Evolutionary conservation across 1,140 invertebrate genomes (phyloP), one percentile per base, ranked within the genome.

Genomic region (Lepidurus packardi): DNA sequence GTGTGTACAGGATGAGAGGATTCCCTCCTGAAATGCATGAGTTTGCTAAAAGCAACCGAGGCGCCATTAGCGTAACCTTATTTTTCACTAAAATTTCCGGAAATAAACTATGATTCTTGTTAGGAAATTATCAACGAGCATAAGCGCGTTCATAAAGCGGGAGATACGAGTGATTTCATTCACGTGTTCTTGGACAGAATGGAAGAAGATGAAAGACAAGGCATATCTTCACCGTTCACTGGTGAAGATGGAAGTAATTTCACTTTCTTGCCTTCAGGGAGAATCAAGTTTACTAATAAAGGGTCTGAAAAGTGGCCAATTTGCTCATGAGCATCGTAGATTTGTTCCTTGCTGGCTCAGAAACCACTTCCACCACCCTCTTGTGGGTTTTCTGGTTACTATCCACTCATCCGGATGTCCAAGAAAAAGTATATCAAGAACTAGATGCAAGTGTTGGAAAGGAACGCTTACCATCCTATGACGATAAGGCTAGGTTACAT

Each of bases 331-430:
- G 9, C 1, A 7, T 21, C 11, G 25, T 82, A 73, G 82, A 82
- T 73, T 82, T 84, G 24, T 82, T 86, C 13, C 77, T 84, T 1
- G 84, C 83, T 41, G 81, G 81, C 34, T 82, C 83, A 34, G 87
- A 88, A 77, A 94, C 92, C 0, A 94, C 92, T 0, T 89, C 91
- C 53, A 90, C 87, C 44, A 89, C 90, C 0, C 82, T 95, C 5
- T 89, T 90, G 79, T 92, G 94, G 85, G 87, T 89, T 1, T 85
- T 95, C 43, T 85, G 93, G 65, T 86, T 88, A 21, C 88, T 93
- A 82, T 83, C 91, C 1, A 83, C 90, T 73, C 84, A 92, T 79
- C 87, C 88, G 78, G 87, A 91, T 24, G 84, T 92, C 1, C 93
- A 95, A 83, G 81, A 85, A 0, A 89, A 89, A 82, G 83, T 93